Evolutionary conservation across 2,797 vertebrate species (phyloP).

Genomic region (Oryzias dopingdopingensis): DNA sequence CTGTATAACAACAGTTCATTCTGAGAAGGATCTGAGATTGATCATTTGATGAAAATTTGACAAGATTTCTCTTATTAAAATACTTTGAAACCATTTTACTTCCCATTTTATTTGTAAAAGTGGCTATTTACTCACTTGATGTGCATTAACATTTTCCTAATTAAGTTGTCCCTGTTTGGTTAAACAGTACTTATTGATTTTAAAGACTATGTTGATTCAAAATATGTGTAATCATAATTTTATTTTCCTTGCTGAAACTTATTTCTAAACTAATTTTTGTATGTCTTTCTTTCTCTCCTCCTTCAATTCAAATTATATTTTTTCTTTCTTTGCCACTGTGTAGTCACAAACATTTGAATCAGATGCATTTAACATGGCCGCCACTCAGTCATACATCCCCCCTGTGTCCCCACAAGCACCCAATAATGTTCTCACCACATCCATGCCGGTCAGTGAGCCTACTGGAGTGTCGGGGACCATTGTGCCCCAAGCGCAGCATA

Average conservation of each 20-base stretch:
- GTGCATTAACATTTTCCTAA: slow-evolving; percentile 8
- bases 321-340: slow-evolving; percentile 53
- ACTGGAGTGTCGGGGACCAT: slow-evolving; percentile 61
- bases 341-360: slow-evolving; percentile 75
- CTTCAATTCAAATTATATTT: slow-evolving; percentile 57
- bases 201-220: slow-evolving; percentile 42
- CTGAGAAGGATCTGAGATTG: slow-evolving; percentile 38
- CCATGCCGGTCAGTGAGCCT: slow-evolving; percentile 71
- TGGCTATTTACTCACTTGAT: not conserved
- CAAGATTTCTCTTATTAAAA: slow-evolving; percentile 37
- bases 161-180: not conserved
- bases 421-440: slow-evolving; percentile 66
- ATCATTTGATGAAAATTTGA: slow-evolving; percentile 25
- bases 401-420: slow-evolving; percentile 75
- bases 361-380: slow-evolving; percentile 70
- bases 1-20: slow-evolving; percentile 35
- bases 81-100: not conserved
- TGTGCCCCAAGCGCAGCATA: slow-evolving; percentile 67
- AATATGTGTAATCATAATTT: slow-evolving; percentile 66
- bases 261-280: slow-evolving; percentile 72
- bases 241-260: slow-evolving; percentile 66
- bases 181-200: slow-evolving; percentile 2
- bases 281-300: slow-evolving; percentile 60
- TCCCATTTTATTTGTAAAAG: slow-evolving; percentile 5
- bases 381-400: slow-evolving; percentile 73